Evolutionary conservation across 92 coral and sea anemone species (phyloP).

Genomic region (Epizoanthus rinbou): DNA sequence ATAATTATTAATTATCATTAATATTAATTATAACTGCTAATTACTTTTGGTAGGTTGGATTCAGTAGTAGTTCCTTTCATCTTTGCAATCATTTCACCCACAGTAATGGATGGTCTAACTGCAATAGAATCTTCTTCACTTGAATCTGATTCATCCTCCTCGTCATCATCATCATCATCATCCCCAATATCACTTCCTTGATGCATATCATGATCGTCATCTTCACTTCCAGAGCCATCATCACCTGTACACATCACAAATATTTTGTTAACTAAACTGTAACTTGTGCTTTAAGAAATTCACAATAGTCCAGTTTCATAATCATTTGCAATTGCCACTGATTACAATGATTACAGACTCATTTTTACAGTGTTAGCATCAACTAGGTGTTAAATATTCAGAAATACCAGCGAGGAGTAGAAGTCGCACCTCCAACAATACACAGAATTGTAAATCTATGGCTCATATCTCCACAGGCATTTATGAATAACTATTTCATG

Average conservation of each 20-base stretch:
- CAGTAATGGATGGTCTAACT: conserved; percentile 61
- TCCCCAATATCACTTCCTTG: conserved; percentile 33
- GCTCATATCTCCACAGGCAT: too few species aligned
- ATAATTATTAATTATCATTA: not conserved
- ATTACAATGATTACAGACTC: too few species aligned
- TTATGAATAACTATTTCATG: too few species aligned
- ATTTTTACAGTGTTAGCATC: too few species aligned
- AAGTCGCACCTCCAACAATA: too few species aligned
- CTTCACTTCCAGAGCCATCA: conserved; percentile 87
- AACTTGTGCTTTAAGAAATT: too few species aligned
- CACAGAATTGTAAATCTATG: too few species aligned
- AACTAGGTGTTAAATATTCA: too few species aligned
- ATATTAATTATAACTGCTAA: not conserved
- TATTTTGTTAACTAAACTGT: too few species aligned
- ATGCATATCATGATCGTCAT: conserved; percentile 49
- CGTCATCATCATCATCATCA: conserved; percentile 48
- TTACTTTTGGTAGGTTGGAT: conserved; percentile 34
- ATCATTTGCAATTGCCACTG: too few species aligned
- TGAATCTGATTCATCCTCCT: conserved; percentile 49
- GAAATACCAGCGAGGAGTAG: too few species aligned
- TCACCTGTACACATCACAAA: conserved; percentile 29
- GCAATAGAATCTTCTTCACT: conserved; percentile 50
- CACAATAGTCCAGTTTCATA: not conserved
- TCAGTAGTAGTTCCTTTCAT: conserved; percentile 60
- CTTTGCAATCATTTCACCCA: conserved; percentile 83